Conservation (phyloP, 2,113 vertebrate genomes). For the Bubalus kerabau region DNA sequence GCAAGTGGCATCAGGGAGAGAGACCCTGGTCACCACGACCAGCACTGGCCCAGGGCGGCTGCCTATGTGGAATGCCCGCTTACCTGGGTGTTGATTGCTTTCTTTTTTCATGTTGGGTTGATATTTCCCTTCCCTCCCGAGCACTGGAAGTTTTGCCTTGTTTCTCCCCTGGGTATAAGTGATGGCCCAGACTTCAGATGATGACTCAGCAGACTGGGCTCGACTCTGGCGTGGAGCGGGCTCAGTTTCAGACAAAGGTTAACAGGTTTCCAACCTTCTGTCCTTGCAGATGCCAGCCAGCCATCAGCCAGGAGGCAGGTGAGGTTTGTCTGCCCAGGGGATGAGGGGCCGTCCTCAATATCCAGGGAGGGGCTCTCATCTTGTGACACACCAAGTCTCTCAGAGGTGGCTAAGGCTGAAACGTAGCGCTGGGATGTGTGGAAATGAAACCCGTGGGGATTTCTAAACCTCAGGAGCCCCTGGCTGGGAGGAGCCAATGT, state of each 20-base stretch:
- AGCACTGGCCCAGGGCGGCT: fast-evolving
- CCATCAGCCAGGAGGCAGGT: background rate
- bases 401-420: no score
- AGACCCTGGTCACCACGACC: fast-evolving
- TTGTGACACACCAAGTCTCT: no score
- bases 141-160: background rate
- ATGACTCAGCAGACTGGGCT: background rate
- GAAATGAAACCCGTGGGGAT: fast-evolving
- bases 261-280: background rate
- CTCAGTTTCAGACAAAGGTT: background rate
- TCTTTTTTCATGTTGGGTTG: background rate
- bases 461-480: background rate
- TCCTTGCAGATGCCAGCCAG: background rate
- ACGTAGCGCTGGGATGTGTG: fast-evolving
- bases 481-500: background rate
- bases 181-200: background rate
- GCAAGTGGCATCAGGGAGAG: background rate
- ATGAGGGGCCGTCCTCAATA: background rate
- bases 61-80: fast-evolving
- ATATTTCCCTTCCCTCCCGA: fast-evolving
- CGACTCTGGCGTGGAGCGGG: fast-evolving
- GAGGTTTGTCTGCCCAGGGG: background rate
- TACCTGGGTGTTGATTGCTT: background rate
- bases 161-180: background rate
- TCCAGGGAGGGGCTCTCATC: background rate